Conservation (phyloP, 2,888 invertebrate genomes). For the Leptinotarsa peninsularis region DNA sequence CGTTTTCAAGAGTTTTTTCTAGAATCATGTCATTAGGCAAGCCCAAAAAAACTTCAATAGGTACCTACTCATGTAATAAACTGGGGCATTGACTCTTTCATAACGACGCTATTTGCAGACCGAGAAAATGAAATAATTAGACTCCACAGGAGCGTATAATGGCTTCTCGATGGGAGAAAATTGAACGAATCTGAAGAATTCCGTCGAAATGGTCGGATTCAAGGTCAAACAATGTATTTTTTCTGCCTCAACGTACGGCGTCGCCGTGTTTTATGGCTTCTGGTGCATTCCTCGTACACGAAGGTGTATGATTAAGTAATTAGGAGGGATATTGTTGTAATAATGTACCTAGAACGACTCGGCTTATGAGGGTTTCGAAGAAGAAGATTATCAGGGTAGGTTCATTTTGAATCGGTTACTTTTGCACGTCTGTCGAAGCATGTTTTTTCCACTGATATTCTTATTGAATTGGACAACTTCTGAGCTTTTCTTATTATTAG, state of each 20-base stretch:
- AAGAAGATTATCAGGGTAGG: background rate
- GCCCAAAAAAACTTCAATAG: too few relatives aligned
- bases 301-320: conserved; percentile 25
- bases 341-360: background rate
- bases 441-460: too few relatives aligned
- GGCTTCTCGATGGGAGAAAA: conserved; percentile 14
- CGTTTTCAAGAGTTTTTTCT: too few relatives aligned
- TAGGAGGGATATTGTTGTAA: conserved; percentile 7
- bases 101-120: conserved; percentile 38
- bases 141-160: conserved; percentile 31
- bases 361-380: background rate
- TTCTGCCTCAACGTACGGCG: too few relatives aligned
- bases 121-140: conserved; percentile 34
- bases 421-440: background rate
- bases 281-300: conserved; percentile 17
- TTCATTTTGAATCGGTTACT: background rate
- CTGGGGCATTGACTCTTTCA: conserved; percentile 28
- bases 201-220: background rate
- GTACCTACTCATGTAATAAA: conserved; percentile 15
- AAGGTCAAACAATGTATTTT: background rate
- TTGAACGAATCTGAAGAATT: background rate
- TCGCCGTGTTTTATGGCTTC: conserved; percentile 24
- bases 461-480: too few relatives aligned
- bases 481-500: too few relatives aligned
- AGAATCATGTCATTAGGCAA: too few relatives aligned